Base-by-base conservation (phyloP, 2,113 vertebrate species). In the Toxostoma redivivum region DNA sequence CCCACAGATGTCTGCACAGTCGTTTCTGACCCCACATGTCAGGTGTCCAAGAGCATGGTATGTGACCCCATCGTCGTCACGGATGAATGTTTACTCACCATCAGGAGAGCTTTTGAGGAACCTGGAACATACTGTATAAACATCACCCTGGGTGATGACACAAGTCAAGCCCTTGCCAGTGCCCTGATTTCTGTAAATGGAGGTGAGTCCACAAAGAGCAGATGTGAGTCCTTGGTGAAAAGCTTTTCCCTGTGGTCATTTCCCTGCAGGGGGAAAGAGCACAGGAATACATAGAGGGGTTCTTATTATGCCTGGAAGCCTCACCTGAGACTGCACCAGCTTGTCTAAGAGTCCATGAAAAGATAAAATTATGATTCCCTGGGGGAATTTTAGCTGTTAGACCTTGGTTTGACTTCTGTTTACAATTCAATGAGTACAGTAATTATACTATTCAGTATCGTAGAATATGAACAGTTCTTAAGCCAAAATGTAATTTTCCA, bases 81-180 rank as follows among this genome's bases (percentile, higher is more conserved):
- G 0, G 79, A 98, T 1, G 25, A 90, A 20, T 99, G 99, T 61
- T 90, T 98, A 47, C 96, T 99, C 91, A 98, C 94, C 7, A 93
- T 99, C 90, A 98, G 95, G 50, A 98, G 98, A 79, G 97, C 98
- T 64, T 99, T 99, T 95, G 96, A 74, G 16, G 97, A 98, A 44
- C 96, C 99, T 2, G 99, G 99, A 74, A 99, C 96, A 2, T 99
- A 99, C 94, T 99, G 99, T 11, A 97, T 99, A 71, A 99, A 99
- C 97, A 98, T 99, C 95, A 99, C 99, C 35, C 88, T 99, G 96
- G 97, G 97, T 13, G 98, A 99, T 69, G 96, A 98, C 21, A 88
- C 97, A 11, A 99, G 98, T 53, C 89, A 98, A 96, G 98, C 98
- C 67, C 97, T 99, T 42, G 97, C 98, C 47, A 99, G 97, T 42